Evolutionary conservation across 2,888 invertebrate genomes (phyloP), one percentile per base, ranked within the genome.

Genomic region (Eupeodes latifasciatus): DNA sequence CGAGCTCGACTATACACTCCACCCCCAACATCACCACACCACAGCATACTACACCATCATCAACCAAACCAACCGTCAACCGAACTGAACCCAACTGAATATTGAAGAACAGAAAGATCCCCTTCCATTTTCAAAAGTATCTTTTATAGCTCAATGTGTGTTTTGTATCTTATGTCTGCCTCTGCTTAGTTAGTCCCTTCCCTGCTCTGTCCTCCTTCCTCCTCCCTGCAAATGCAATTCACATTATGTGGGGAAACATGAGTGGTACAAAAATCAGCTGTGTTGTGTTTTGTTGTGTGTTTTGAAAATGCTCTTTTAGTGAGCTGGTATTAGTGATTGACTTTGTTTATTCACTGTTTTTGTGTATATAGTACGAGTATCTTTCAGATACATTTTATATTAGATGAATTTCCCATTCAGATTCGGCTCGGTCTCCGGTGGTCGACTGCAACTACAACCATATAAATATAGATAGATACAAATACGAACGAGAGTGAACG

Each of bases 361-460:
- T 36, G 27, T 47, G 10, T 47, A 11, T 47, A 11, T 11, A 11
- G 4, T 4, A 11, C 66, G 71, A 74, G 55, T 71, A 79, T 86
- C 79, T 76, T 82, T 82, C 85, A 67, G 88, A 85, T 85, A 88
- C 88, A 88, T 85, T 84, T 55, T 88, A 88, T 88, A 88, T 88
- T 88, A 88, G 85, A 88, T 88, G 86, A 83, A 81, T 81, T 83
- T 81, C 83, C 71, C 87, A 87, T 77, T 88, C 59, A 74, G 81
- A 66, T 49, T 66, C 9, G 49, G 66, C 12, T 14, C 16, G 27
- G 66, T 19, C 47, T 44, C 11, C 6, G 44, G 16, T 64, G 19
- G 12, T 19, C 16, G 64, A 27, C 57, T 5, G 3, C 57, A 12
- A 34, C 59, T 7, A 59, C 59, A 14, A 59, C 40, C 9, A 40